These are phyloP conservation scores for Callaeas wilsoni DNA, from an alignment of 2,113 vertebrate species.

Conservation along the genomic window DNA sequence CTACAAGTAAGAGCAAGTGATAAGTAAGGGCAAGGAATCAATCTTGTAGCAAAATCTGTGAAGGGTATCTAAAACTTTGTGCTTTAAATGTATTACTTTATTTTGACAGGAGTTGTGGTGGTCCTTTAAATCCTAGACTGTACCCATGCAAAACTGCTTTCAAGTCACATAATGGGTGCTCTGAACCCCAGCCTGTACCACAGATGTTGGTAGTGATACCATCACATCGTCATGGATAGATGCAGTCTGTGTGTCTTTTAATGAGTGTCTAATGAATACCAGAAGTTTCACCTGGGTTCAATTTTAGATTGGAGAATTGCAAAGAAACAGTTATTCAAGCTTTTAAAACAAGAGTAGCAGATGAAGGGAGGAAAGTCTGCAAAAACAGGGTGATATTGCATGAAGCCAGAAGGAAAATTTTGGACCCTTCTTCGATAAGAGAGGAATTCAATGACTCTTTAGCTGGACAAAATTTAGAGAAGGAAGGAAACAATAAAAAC, in stretches of 20 bases:
- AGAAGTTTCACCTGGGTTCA: background rate
- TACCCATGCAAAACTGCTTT: fast-evolving
- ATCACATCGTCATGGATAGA: background rate
- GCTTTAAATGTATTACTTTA: background rate
- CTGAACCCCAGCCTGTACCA: background rate
- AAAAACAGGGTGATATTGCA: background rate
- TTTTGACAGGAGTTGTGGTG: background rate
- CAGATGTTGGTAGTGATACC: background rate
- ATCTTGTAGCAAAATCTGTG: background rate
- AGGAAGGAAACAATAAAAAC: fast-evolving
- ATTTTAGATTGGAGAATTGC: background rate
- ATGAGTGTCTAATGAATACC: background rate
- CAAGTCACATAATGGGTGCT: background rate
- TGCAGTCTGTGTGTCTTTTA: background rate
- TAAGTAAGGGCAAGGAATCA: background rate
- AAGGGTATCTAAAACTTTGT: background rate
- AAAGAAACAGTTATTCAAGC: background rate
- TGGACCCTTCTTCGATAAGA: background rate
- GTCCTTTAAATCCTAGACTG: background rate
- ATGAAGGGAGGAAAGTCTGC: background rate
- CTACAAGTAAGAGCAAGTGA: background rate
- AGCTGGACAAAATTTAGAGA: background rate
- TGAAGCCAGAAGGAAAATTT: background rate
- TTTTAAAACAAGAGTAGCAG: background rate
- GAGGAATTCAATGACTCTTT: background rate